Conservation (phyloP, 1,140 invertebrate species). For the Solen grandis region DNA sequence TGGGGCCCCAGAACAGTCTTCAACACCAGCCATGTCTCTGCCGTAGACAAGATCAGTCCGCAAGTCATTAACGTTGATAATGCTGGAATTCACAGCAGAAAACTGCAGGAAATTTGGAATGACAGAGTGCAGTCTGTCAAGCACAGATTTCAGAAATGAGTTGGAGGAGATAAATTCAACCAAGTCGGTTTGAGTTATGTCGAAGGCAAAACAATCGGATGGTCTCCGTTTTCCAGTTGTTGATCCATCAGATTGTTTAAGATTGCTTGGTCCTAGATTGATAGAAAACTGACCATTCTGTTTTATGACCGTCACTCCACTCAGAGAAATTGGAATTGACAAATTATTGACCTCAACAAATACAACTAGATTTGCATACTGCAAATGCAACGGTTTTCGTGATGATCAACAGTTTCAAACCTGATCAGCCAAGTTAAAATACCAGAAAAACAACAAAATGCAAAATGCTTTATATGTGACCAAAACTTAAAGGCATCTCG, state of each 20-base stretch:
- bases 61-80: not conserved
- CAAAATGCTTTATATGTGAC: no score
- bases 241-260: no score
- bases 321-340: not conserved
- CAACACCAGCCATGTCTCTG: conserved; percentile 13
- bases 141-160: conserved; percentile 4
- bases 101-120: conserved; percentile 8
- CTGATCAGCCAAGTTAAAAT: no score
- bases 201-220: not conserved
- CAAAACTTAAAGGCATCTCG: no score
- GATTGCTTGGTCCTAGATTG: no score
- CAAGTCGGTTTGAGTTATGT: conserved; percentile 3
- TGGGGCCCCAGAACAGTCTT: conserved; percentile 13
- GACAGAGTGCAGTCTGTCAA: not conserved
- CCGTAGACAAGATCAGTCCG: conserved; percentile 21
- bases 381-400: no score
- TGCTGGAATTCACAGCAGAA: not conserved
- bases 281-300: no score
- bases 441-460: no score
- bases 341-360: conserved; percentile 13
- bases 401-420: no score
- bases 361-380: no score
- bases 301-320: no score
- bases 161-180: conserved; percentile 17
- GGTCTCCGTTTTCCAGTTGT: no score